Percentiles rank a stretch among this genome's conserved stretches.
These are phyloP conservation scores for Lacanobia wlatinum DNA, from an alignment of 2,888 invertebrate genomes.

Conservation along the genomic window DNA sequence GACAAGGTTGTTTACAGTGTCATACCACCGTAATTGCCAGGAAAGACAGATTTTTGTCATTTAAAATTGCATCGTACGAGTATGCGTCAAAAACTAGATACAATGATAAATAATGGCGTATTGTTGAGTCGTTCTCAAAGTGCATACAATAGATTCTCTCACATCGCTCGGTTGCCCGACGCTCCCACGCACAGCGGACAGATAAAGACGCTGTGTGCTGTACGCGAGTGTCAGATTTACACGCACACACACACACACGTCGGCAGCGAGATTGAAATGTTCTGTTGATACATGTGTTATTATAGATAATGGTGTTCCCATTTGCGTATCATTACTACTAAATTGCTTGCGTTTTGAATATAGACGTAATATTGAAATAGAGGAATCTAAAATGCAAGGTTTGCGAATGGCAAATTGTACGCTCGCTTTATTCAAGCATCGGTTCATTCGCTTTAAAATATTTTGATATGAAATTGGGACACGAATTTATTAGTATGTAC, in stretches of 20 bases:
- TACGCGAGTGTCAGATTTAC: constrained; percentile 1
- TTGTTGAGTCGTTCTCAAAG: constrained; percentile 58
- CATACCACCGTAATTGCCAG: background rate
- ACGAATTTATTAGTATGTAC: background rate
- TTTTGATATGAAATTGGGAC: background rate
- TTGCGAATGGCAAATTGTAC: constrained; percentile 6
- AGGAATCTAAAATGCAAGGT: constrained; percentile 25
- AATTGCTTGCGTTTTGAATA: constrained; percentile 35
- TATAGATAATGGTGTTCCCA: constrained; percentile 21
- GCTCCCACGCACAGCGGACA: constrained; percentile 48
- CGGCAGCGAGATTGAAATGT: constrained; percentile 23
- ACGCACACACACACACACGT: constrained; percentile 1
- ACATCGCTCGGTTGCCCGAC: constrained; percentile 38
- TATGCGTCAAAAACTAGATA: constrained; percentile 15
- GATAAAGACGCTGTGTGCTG: constrained; percentile 22
- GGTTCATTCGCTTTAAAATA: constrained; percentile 12
- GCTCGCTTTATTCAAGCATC: background rate
- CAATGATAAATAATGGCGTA: constrained; percentile 40
- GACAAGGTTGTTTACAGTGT: background rate
- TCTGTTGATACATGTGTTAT: constrained; percentile 15
- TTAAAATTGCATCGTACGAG: constrained; percentile 17
- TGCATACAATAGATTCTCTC: constrained; percentile 52
- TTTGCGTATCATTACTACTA: constrained; percentile 36
- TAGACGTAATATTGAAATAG: constrained; percentile 27
- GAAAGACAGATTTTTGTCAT: background rate